phyloP scores from a whole-genome alignment of 2,888 invertebrate species.

The Drosophila prolongata region DNA sequence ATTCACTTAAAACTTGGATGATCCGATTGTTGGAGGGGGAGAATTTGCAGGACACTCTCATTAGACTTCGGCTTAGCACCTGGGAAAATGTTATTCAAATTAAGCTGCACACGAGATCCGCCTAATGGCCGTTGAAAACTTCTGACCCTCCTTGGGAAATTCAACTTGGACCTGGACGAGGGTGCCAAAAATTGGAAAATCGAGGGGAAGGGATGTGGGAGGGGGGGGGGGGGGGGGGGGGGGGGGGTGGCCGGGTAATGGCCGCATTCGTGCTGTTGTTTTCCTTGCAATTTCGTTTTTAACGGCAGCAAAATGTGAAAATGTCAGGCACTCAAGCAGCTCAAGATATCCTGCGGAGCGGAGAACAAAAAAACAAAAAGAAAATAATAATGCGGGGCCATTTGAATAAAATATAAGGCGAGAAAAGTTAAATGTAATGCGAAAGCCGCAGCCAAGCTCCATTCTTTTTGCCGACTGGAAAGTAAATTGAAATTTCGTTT shows the following conservation, averaged over 20 bases:
- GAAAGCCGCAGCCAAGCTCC: slow-evolving; percentile 54
- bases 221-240: too few relatives aligned
- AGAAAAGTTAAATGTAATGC: slow-evolving; percentile 76
- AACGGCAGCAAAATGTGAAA: slow-evolving; percentile 70
- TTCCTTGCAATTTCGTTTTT: slow-evolving; percentile 55
- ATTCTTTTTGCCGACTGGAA: slow-evolving; percentile 26
- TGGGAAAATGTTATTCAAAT: slow-evolving; percentile 52
- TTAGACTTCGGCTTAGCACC: slow-evolving; percentile 54
- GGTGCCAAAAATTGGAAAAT: slow-evolving; percentile 17
- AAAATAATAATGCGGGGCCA: slow-evolving; percentile 49
- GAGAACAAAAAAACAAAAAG: slow-evolving; percentile 9
- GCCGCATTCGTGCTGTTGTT: slow-evolving; percentile 38
- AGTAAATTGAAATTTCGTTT: slow-evolving; percentile 53
- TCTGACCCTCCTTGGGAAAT: slow-evolving; percentile 34
- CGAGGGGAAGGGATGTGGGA: slow-evolving; percentile 6
- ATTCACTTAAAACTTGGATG: slow-evolving; percentile 57
- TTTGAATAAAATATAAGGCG: slow-evolving; percentile 77
- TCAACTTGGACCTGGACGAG: slow-evolving; percentile 32
- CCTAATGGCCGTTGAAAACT: slow-evolving; percentile 65
- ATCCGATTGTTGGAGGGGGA: slow-evolving; percentile 14
- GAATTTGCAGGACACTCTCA: slow-evolving; percentile 28
- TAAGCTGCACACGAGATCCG: slow-evolving; percentile 42
- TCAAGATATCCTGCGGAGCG: slow-evolving; percentile 62
- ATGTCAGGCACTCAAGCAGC: slow-evolving; percentile 64
- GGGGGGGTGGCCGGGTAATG: too few relatives aligned